Conservation (phyloP, 2,888 invertebrate species). For the Hydriomena furcata region DNA sequence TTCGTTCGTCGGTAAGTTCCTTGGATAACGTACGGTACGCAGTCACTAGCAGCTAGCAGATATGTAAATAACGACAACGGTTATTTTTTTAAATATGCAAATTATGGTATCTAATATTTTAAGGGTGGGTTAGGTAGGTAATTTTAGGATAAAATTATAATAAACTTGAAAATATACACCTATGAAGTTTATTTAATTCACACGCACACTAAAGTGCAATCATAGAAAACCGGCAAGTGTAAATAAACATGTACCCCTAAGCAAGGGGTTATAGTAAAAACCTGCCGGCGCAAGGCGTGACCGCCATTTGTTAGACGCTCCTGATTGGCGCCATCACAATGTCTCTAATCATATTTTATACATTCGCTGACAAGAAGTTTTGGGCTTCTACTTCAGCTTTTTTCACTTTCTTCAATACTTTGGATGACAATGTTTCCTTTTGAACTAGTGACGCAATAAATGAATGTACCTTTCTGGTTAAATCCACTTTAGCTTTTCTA, state of each 20-base stretch:
- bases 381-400: constrained; percentile 59
- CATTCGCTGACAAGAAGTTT: constrained; percentile 59
- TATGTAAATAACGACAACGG: too few species aligned
- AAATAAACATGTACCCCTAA: constrained; percentile 50
- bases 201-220: constrained; percentile 70
- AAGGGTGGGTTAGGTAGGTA: too few species aligned
- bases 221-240: constrained; percentile 62
- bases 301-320: constrained; percentile 36
- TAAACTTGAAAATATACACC: constrained; percentile 65
- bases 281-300: constrained; percentile 44
- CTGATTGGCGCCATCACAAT: constrained; percentile 45
- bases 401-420: constrained; percentile 56
- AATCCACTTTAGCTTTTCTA: constrained; percentile 48
- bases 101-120: too few species aligned
- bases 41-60: too few species aligned
- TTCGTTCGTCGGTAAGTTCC: too few species aligned
- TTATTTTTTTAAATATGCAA: too few species aligned
- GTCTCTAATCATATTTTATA: constrained; percentile 52
- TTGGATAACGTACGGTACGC: too few species aligned
- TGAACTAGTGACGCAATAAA: constrained; percentile 48
- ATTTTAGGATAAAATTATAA: background rate
- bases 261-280: constrained; percentile 39
- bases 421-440: constrained; percentile 49
- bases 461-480: constrained; percentile 52
- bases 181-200: constrained; percentile 75